Conservation (phyloP, 2,113 vertebrate genomes). For the Oreochromis niloticus region DNA sequence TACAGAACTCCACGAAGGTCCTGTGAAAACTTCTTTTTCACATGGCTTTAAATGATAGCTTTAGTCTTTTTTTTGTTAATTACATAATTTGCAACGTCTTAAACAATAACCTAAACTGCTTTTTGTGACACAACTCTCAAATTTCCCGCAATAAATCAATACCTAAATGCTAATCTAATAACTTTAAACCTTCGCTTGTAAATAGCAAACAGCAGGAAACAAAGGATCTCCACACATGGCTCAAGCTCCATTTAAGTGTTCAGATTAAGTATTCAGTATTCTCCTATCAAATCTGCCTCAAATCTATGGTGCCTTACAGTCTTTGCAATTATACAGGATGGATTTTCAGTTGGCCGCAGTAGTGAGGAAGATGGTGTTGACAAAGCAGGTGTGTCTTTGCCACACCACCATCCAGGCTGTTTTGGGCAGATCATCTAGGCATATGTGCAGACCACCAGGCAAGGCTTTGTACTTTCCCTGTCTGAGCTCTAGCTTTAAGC, state of each 20-base stretch:
- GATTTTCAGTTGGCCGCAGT: constrained; percentile 57
- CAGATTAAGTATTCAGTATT: neutral
- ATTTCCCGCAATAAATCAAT: neutral
- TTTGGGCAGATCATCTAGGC: constrained; percentile 62
- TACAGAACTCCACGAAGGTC: neutral
- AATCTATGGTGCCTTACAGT: constrained; percentile 39
- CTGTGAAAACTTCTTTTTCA: neutral
- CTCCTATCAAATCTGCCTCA: neutral
- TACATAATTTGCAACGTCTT: neutral
- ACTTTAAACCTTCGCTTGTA: neutral
- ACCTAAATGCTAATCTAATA: neutral
- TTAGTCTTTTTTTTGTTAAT: neutral
- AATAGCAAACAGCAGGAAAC: constrained; percentile 3
- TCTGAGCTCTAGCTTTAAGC: constrained; percentile 30
- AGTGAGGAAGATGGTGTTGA: constrained; percentile 63
- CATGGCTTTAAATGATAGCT: neutral
- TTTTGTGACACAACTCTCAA: neutral
- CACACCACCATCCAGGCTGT: constrained; percentile 51
- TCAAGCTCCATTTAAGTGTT: neutral
- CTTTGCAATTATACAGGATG: constrained; percentile 53
- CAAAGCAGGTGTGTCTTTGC: constrained; percentile 66
- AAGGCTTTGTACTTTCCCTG: constrained; percentile 67
- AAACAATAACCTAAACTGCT: neutral
- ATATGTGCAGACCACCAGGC: constrained; percentile 66
- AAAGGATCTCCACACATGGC: neutral